Conservation (phyloP, 2,113 vertebrate species). For the Hippocampus zosterae region DNA sequence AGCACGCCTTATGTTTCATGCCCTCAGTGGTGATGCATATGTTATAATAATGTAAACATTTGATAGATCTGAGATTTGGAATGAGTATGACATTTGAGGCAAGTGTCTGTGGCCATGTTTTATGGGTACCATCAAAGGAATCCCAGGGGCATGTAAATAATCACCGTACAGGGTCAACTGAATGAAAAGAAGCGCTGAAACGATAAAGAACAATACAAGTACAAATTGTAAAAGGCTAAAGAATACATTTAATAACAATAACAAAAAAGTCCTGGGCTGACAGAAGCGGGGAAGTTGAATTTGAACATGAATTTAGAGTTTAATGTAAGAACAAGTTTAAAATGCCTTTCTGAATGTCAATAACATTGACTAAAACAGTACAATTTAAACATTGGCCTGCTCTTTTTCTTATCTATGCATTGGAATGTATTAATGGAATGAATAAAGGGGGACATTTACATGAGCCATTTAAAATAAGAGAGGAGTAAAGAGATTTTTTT, state of each 20-base stretch:
- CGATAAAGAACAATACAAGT: neutral
- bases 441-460: neutral
- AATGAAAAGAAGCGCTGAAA: neutral
- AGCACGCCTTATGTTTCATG: neutral
- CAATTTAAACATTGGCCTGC: neutral
- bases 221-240: neutral
- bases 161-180: neutral
- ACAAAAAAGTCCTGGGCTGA: neutral
- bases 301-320: neutral
- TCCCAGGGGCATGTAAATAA: slow-evolving; percentile 10
- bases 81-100: neutral
- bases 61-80: neutral
- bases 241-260: neutral
- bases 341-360: neutral
- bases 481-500: neutral
- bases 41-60: neutral
- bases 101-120: neutral
- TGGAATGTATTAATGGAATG: neutral
- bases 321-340: neutral
- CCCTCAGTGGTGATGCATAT: neutral
- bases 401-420: neutral
- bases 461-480: neutral
- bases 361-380: neutral
- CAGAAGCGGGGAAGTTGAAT: neutral
- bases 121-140: neutral